phyloP scores from a whole-genome alignment of 2,113 vertebrate genomes.

The Bubo blakistoni region DNA sequence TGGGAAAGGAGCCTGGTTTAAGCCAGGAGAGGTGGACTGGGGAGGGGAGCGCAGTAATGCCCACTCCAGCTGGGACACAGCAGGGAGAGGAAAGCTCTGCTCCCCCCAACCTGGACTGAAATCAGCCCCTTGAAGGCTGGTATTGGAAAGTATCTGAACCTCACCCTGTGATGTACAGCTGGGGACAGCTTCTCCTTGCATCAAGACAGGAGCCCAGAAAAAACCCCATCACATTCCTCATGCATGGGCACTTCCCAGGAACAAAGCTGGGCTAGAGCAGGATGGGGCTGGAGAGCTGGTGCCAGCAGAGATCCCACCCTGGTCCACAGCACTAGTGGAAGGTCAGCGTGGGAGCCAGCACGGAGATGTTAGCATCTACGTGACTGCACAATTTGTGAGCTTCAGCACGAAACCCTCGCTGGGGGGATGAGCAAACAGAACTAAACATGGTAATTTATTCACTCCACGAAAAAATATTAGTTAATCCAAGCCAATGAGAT shows the following conservation, averaged over 20 bases:
- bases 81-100: background rate
- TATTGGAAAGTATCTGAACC: background rate
- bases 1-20: background rate
- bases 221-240: background rate
- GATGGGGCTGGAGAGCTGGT: background rate
- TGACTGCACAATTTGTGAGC: background rate
- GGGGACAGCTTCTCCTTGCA: background rate
- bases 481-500: slow-evolving; percentile 36
- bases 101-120: fast-evolving
- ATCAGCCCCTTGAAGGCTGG: background rate
- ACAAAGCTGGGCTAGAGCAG: background rate
- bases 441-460: slow-evolving; percentile 54
- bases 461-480: slow-evolving; percentile 40
- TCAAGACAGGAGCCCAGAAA: background rate
- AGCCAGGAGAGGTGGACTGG: background rate
- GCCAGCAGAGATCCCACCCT: background rate
- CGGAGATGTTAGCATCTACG: fast-evolving
- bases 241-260: background rate
- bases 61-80: background rate
- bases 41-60: background rate
- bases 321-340: background rate
- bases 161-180: background rate
- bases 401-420: background rate
- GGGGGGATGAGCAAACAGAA: background rate
- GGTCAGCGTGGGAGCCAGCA: background rate